These are phyloP conservation scores for Ametastegia equiseti DNA, from an alignment of 2,888 invertebrate genomes.

Conservation along the genomic window DNA sequence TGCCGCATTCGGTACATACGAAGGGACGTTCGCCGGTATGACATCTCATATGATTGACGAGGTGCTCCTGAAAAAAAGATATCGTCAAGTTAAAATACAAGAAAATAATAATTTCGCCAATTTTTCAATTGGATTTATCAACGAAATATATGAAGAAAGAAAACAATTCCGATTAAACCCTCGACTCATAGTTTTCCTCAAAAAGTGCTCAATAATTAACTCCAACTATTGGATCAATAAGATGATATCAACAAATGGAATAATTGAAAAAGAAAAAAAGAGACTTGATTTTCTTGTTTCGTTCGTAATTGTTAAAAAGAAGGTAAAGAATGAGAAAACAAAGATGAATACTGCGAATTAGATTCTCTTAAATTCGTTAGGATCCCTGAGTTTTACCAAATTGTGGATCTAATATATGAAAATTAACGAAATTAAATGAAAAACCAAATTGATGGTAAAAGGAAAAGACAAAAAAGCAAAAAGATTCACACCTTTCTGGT, in stretches of 20 bases:
- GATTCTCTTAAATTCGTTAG: too few species aligned
- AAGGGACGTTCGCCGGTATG: constrained; percentile 90
- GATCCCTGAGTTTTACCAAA: too few species aligned
- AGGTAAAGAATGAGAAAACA: too few species aligned
- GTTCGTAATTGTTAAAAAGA: too few species aligned
- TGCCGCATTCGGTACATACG: constrained; percentile 91
- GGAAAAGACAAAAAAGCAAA: not conserved
- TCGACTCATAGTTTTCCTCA: not conserved
- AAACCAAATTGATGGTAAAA: not conserved
- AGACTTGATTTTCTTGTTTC: too few species aligned
- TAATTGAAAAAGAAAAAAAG: too few species aligned
- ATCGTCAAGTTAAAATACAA: not conserved
- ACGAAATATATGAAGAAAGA: not conserved
- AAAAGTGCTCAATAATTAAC: too few species aligned
- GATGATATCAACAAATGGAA: too few species aligned
- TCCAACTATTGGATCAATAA: too few species aligned
- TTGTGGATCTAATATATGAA: too few species aligned
- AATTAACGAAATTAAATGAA: too few species aligned
- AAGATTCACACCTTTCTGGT: constrained; percentile 79
- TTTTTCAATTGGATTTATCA: not conserved
- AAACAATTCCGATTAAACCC: not conserved
- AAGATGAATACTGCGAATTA: too few species aligned
- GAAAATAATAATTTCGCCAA: not conserved
- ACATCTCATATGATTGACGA: constrained; percentile 87
- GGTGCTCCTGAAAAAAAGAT: constrained; percentile 78